Evolutionary conservation across 2,113 vertebrate species (phyloP), one percentile per base, ranked within the genome.

Genomic region (Dicerorhinus sumatrensis): DNA sequence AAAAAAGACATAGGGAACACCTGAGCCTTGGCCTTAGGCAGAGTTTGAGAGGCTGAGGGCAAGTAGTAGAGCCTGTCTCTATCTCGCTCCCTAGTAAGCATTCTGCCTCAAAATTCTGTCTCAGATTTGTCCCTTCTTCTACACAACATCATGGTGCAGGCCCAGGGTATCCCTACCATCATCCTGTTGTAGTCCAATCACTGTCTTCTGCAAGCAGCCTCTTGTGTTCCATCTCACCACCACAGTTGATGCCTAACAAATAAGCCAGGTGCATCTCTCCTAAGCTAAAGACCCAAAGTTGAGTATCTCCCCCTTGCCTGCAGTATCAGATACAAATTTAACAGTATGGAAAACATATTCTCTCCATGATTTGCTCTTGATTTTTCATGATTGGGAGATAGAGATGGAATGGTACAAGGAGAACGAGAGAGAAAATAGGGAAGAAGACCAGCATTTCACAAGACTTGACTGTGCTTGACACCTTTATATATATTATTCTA

Each of bases 71-170:
- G 0, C 7, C 17, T 51, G 4, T 69, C 63, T 90, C 0, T 80
- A 6, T 84, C 5, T 48, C 33, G 21, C 3, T 63, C 18, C 25
- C 33, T 5, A 73, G 8, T 8, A 20, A 67, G 42, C 14, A 0
- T 18, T 42, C 18, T 39, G 3, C 33, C 21, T 46, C n/a, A 27
- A 25, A 31, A 46, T 33, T 46, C n/a, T 42, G 48, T 63, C 29
- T 89, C 20, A 27, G n/a, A 65, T 18, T 8, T 16, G 31, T 17
- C 60, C 9, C 20, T 46, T 83, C 54, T 67, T 54, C 46, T 27
- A 25, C 11, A 18, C 3, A 4, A 39, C 6, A 27, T 51, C 39
- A 17, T 16, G 5, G 20, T 11, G 0, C 27, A 4, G 23, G 5
- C 14, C 31, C n/a, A 6, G 3, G 16, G 9, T 39, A 25, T 33